Percentiles rank a stretch among this genome's conserved stretches.
phyloP scores from a whole-genome alignment of 35 echinoderm and acorn worm species.

The Diadema setosum region DNA sequence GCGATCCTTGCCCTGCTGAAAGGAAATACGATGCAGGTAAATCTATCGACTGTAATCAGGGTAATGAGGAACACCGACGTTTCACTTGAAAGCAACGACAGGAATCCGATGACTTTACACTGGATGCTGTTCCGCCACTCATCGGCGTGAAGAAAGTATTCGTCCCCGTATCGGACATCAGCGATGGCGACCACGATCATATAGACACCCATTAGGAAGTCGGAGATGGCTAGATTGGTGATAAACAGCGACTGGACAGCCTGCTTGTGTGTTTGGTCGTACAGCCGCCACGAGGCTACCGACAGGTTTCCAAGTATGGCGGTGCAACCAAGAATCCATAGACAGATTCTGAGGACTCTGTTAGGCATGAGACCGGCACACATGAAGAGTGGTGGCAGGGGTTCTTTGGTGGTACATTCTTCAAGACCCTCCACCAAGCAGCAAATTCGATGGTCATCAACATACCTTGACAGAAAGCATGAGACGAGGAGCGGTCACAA shows the following conservation, averaged over 20 bases:
- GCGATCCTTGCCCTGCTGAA: not conserved
- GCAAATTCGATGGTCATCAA: constrained; percentile 39
- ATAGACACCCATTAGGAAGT: constrained; percentile 67
- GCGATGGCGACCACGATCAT: constrained; percentile 28
- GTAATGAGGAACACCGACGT: constrained; percentile 48
- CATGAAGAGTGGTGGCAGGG: constrained; percentile 1
- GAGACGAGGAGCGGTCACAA: no score
- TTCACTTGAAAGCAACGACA: constrained; percentile 53
- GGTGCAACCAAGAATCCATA: constrained; percentile 46
- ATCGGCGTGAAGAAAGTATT: not conserved
- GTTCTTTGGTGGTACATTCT: not conserved
- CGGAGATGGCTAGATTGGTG: constrained; percentile 33
- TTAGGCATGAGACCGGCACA: constrained; percentile 48
- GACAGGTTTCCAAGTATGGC: constrained; percentile 49
- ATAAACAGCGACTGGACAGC: constrained; percentile 14
- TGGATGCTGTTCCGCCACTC: not conserved
- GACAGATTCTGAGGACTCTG: not conserved
- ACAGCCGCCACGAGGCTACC: not conserved
- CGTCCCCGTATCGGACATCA: constrained; percentile 21
- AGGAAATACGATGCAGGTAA: constrained; percentile 41
- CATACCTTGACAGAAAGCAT: no score
- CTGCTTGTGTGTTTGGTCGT: not conserved
- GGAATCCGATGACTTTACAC: constrained; percentile 27
- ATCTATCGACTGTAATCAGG: constrained; percentile 37
- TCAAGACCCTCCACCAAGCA: not conserved